Percentiles rank a stretch among this genome's conserved stretches.
Evolutionary conservation across 2,113 vertebrate species (phyloP).

Genomic region (Mesocricetus auratus): DNA sequence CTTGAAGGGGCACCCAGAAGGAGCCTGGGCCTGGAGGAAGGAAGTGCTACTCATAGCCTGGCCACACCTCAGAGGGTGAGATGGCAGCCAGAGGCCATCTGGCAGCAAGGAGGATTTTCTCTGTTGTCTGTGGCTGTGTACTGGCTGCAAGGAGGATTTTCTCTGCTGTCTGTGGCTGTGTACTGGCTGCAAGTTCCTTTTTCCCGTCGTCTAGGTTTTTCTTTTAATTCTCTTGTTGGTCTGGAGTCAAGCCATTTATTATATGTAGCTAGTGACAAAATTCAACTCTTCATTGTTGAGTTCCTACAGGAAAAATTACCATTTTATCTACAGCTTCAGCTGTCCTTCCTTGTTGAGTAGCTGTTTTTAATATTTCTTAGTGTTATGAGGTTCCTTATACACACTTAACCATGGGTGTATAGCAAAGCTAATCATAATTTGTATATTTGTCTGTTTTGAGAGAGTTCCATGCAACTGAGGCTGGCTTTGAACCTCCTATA

Average conservation of each 20-base stretch:
- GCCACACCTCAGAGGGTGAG: neutral
- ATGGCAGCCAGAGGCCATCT: neutral
- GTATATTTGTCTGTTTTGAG: neutral
- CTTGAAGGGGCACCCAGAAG: neutral
- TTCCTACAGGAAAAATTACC: neutral
- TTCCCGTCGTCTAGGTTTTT: neutral
- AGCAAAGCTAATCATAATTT: neutral
- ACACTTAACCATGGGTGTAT: neutral
- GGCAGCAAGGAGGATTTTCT: neutral
- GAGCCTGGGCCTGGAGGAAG: neutral
- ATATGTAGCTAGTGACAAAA: slow-evolving; percentile 37
- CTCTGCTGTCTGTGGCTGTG: neutral
- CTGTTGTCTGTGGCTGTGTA: neutral
- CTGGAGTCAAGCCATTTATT: slow-evolving; percentile 38
- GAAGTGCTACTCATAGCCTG: fast-evolving
- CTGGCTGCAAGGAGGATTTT: neutral
- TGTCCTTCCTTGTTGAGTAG: neutral
- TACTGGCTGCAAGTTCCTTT: neutral
- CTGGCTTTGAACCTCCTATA: too few relatives aligned
- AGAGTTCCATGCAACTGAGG: neutral
- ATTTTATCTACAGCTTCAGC: neutral
- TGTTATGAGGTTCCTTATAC: neutral
- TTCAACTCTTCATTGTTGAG: slow-evolving; percentile 22
- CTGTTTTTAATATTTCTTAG: neutral
- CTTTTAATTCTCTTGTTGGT: neutral